These are phyloP conservation scores for Ibycter americanus DNA, from an alignment of 2,797 vertebrate genomes.

Conservation along the genomic window DNA sequence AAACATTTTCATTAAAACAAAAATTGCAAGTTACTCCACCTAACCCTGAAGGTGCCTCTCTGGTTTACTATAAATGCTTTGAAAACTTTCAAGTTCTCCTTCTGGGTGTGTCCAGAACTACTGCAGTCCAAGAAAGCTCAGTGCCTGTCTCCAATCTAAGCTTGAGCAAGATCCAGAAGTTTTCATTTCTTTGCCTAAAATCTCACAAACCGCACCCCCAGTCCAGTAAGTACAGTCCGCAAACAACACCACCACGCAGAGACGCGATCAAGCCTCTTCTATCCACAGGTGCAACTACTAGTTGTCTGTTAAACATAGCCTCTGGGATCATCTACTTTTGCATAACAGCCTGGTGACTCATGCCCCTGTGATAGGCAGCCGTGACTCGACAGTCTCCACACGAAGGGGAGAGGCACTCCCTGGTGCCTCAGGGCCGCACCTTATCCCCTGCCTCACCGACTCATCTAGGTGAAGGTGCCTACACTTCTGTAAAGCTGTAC, in stretches of 20 bases:
- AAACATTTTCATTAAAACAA: not conserved
- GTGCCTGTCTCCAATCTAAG: not conserved
- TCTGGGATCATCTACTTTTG: not conserved
- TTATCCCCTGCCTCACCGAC: fast-evolving
- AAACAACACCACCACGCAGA: not conserved
- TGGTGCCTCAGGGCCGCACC: not conserved
- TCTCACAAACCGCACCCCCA: not conserved
- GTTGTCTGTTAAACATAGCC: not conserved
- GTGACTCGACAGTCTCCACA: not conserved
- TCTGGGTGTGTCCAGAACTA: not conserved
- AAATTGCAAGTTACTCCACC: not conserved
- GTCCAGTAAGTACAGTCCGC: not conserved
- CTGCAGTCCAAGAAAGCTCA: not conserved
- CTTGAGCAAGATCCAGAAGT: not conserved
- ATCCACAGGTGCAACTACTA: not conserved
- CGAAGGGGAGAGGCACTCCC: not conserved
- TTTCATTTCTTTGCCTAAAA: not conserved
- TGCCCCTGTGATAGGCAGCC: not conserved
- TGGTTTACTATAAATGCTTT: not conserved
- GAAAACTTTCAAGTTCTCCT: slow-evolving; percentile 3
- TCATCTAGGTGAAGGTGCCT: not conserved
- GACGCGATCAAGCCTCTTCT: not conserved
- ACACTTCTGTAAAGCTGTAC: fast-evolving
- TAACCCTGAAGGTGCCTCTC: slow-evolving; percentile 19
- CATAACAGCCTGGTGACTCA: not conserved